Evolutionary conservation across 2,797 vertebrate genomes (phyloP), one percentile per base, ranked within the genome.

Genomic region (Myioborus melanocephalus): DNA sequence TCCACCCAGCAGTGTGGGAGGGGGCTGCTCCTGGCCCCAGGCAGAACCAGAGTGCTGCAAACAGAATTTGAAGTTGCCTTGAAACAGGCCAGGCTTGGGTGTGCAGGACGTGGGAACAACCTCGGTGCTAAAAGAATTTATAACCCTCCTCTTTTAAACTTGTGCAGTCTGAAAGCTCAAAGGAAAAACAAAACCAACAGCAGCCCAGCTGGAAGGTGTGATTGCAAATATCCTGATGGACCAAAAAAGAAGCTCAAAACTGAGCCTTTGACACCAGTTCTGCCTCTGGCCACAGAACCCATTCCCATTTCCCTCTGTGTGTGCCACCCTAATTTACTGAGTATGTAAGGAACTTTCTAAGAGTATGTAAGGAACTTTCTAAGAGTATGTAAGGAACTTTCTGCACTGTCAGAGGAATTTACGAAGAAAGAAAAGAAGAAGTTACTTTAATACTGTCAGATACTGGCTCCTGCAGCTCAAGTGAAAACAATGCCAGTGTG

Each of bases 1-100:
- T 19, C 61, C 85, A 76, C 60, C 91, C 49, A 32, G 43, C 83
- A 90, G 83, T 49, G 39, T 24, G 80, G 92, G 46, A 92, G 52
- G 70, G 61, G 49, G 59, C 37, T 72, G 83, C 13, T 76, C 26
- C 73, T 80, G 84, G 12, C 14, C 20, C 55, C 55, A 52, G 86
- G 47, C 83, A 90, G 71, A 34, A 39, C 15, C 83, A 22, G 53
- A 2, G 56, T 12, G 73, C 73, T 77, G 55, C 57, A 76, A 87
- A 87, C 53, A 80, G 32, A 37, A 16, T 39, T 92, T 60, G 28
- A 41, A 16, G 35, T 92, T 64, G 41, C 92, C 71, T 65, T 30
- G 57, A 93, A 94, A 90, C 2, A 71, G 68, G 68, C n/a, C 69
- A 43, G 26, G 78, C 64, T 41, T 77, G 71, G 53, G 53, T 47